Conservation (phyloP, 2,113 vertebrate genomes). For the Caracal caracal region DNA sequence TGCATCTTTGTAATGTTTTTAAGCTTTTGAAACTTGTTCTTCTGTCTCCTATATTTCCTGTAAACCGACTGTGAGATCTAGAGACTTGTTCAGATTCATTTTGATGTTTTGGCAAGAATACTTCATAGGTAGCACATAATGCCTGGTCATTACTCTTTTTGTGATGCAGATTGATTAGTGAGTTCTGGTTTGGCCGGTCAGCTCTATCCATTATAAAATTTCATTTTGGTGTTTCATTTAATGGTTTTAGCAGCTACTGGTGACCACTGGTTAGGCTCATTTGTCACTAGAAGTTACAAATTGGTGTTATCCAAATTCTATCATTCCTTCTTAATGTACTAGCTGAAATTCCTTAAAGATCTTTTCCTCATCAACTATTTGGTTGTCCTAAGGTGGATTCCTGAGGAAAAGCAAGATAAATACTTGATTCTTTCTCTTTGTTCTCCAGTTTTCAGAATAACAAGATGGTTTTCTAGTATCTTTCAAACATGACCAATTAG, state of each 20-base stretch:
- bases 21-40: background rate
- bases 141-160: background rate
- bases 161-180: background rate
- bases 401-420: background rate
- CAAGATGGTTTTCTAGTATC: background rate
- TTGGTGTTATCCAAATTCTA: background rate
- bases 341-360: background rate
- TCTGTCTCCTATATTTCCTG: background rate
- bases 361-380: background rate
- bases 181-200: background rate
- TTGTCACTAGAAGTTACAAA: background rate
- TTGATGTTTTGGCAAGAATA: background rate
- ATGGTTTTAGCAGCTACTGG: background rate
- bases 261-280: background rate
- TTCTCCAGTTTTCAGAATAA: background rate
- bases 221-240: background rate
- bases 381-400: background rate
- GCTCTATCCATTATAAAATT: background rate
- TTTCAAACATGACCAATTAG: background rate
- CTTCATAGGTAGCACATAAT: background rate
- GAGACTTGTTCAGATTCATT: background rate
- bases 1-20: background rate
- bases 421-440: background rate
- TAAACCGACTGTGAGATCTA: background rate
- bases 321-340: background rate